These are phyloP conservation scores for Drosophila pseudoobscura DNA, from an alignment of 1,140 invertebrate genomes.

Conservation along the genomic window DNA sequence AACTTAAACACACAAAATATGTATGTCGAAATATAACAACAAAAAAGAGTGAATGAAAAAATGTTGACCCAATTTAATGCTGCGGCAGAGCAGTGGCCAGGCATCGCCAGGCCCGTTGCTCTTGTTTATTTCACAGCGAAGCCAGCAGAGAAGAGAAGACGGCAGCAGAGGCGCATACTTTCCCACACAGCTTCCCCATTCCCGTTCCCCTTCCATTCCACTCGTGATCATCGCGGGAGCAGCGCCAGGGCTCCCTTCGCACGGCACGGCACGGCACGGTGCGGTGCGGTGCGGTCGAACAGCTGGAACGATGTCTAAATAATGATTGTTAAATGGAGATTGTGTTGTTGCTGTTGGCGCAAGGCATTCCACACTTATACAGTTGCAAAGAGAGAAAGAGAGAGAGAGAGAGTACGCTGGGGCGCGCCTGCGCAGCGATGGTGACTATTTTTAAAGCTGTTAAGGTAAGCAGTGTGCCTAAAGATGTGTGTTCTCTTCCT, in stretches of 20 bases:
- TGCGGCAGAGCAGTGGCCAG: constrained; percentile 25
- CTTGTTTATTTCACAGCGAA: constrained; percentile 53
- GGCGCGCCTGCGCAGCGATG: constrained; percentile 67
- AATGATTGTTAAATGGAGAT: constrained; percentile 82
- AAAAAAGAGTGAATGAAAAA: constrained; percentile 82
- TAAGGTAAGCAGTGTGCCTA: constrained; percentile 30
- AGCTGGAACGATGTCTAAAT: constrained; percentile 80
- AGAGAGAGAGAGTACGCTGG: constrained; percentile 11
- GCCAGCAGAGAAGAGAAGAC: constrained; percentile 17
- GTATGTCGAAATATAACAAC: constrained; percentile 73
- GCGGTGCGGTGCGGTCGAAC: constrained; percentile 44
- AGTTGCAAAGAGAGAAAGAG: constrained; percentile 13
- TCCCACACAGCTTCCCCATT: constrained; percentile 71
- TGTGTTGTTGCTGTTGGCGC: constrained; percentile 43
- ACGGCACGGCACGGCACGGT: constrained; percentile 31
- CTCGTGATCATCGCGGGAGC: constrained; percentile 65
- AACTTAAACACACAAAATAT: constrained; percentile 77
- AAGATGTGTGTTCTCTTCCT: constrained; percentile 42
- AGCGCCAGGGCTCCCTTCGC: constrained; percentile 49
- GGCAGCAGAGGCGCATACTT: constrained; percentile 55
- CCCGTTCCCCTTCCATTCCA: constrained; percentile 30
- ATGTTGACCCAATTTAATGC: constrained; percentile 81
- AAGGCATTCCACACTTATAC: constrained; percentile 29
- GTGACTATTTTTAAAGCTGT: constrained; percentile 64
- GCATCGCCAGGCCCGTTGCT: constrained; percentile 17